Conservation (phyloP, 2,888 invertebrate genomes). For the Agrotis ipsilon region DNA sequence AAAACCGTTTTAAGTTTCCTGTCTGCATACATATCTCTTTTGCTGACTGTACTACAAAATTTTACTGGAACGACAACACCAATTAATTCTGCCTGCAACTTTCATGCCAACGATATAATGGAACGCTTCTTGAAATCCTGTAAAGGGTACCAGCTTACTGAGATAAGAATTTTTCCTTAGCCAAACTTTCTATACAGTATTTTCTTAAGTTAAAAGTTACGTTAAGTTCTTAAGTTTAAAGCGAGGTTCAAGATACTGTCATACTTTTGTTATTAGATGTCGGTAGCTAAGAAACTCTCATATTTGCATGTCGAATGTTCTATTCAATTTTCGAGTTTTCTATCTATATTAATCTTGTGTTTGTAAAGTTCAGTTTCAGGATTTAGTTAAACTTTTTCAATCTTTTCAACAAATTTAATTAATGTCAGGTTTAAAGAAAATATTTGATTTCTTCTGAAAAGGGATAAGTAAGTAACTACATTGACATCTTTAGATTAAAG, state of each 20-base stretch:
- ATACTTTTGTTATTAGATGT: constrained; percentile 39
- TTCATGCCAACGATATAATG: constrained; percentile 61
- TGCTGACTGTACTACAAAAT: constrained; percentile 28
- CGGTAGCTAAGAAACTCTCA: constrained; percentile 5
- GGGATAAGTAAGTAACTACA: neutral
- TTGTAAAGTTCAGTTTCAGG: neutral
- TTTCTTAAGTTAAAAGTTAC: too few species aligned
- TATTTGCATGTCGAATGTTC: constrained; percentile 26
- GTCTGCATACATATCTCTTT: too few species aligned
- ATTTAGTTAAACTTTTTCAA: neutral
- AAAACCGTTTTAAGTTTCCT: too few species aligned
- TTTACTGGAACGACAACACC: constrained; percentile 33
- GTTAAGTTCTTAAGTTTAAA: constrained; percentile 42
- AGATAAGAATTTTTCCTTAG: constrained; percentile 57
- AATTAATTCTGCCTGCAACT: constrained; percentile 51
- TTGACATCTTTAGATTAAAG: too few species aligned
- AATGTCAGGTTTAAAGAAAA: neutral
- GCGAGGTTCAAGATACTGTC: constrained; percentile 35
- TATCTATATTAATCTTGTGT: neutral
- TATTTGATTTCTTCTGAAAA: neutral
- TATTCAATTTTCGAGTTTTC: constrained; percentile 14
- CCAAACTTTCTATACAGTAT: constrained; percentile 56
- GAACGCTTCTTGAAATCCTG: constrained; percentile 44
- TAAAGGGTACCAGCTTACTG: constrained; percentile 24
- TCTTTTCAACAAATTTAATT: neutral